A percentile compares a stretch with the other conserved stretches of the same genome.
Conservation (phyloP, 2,797 vertebrate genomes). For the Falco biarmicus region DNA sequence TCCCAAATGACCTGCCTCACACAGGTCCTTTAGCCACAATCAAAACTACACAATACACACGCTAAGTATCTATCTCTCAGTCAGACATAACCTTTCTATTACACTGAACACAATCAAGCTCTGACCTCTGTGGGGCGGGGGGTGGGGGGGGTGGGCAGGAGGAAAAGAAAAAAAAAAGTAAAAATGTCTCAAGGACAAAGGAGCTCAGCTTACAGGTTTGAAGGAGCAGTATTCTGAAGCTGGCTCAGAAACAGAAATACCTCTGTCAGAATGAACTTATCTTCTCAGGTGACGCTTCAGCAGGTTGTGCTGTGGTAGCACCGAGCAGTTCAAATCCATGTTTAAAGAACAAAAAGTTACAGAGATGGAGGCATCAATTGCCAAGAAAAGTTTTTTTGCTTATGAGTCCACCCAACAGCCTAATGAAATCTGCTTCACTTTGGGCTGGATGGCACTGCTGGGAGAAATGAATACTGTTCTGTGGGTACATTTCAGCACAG, state of each 20-base stretch:
- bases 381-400: neutral
- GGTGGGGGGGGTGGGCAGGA: no score
- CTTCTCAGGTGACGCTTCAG: neutral
- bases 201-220: neutral
- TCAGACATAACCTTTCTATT: neutral
- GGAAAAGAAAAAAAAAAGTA: accelerated
- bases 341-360: neutral
- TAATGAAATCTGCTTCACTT: neutral
- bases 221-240: neutral
- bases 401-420: neutral
- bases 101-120: neutral
- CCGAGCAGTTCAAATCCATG: neutral
- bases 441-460: neutral
- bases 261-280: neutral
- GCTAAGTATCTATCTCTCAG: neutral
- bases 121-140: neutral
- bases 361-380: neutral
- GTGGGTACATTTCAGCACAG: neutral
- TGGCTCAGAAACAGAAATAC: neutral
- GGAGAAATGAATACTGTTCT: neutral
- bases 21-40: no score
- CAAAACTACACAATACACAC: neutral
- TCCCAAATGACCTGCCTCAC: neutral
- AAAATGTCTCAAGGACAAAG: neutral
- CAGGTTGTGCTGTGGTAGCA: neutral